These are phyloP conservation scores for Excalfactoria chinensis DNA, from an alignment of 2,113 vertebrate species.

Conservation along the genomic window DNA sequence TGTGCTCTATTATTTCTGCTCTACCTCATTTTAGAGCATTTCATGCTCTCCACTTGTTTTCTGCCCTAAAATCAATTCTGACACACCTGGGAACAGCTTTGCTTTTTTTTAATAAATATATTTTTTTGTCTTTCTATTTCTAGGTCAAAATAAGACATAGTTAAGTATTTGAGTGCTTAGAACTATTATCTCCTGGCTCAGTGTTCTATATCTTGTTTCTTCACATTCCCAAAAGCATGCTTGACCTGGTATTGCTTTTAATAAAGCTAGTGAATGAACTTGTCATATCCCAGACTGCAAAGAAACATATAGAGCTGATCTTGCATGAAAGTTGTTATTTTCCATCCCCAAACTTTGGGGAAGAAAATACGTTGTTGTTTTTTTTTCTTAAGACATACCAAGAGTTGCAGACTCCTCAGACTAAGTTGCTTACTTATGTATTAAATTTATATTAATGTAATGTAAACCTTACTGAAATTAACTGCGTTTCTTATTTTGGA, in stretches of 20 bases:
- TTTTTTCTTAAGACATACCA: background rate
- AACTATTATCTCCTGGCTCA: background rate
- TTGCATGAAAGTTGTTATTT: fast-evolving
- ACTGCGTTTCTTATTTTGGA: background rate
- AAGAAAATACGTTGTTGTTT: background rate
- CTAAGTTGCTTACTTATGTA: background rate
- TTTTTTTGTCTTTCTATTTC: background rate
- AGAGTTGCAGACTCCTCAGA: background rate
- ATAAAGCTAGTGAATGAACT: background rate
- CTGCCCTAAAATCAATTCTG: background rate
- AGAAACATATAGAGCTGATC: background rate
- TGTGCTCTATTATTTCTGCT: background rate
- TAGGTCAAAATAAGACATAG: background rate
- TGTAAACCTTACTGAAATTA: background rate
- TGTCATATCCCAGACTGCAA: background rate
- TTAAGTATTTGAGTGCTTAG: background rate
- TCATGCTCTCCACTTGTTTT: background rate
- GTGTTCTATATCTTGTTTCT: background rate
- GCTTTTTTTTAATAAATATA: background rate
- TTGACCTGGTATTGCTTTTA: background rate
- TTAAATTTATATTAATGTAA: background rate
- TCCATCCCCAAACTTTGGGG: background rate
- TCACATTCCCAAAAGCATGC: background rate
- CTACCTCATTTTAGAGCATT: background rate
- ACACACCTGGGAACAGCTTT: background rate